Percentiles rank a stretch among this genome's conserved stretches.
These are phyloP conservation scores for Melikaiella ostensackeni DNA, from an alignment of 2,888 invertebrate genomes.

Conservation along the genomic window DNA sequence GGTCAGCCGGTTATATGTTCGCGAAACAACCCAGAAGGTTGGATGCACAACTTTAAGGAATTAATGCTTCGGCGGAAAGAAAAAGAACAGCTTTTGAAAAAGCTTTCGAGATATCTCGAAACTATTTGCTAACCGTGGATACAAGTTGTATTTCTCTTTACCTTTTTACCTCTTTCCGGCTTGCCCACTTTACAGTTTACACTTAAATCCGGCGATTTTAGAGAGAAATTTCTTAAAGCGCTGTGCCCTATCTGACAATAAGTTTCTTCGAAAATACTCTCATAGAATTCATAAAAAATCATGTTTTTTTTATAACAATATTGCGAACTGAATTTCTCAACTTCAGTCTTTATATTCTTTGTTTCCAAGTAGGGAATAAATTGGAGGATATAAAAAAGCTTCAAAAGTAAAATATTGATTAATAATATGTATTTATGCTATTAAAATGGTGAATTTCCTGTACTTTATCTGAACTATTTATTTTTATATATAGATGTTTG, in stretches of 20 bases:
- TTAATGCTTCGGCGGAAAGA: neutral
- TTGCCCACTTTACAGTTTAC: slow-evolving; percentile 22
- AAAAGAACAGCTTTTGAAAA: neutral
- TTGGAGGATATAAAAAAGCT: too few species aligned
- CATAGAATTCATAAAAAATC: neutral
- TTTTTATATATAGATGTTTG: too few species aligned
- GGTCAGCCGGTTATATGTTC: too few species aligned
- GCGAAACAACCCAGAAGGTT: neutral
- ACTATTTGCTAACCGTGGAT: slow-evolving; percentile 19
- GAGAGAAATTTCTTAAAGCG: slow-evolving; percentile 23
- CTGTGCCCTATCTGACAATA: neutral
- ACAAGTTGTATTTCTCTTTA: neutral
- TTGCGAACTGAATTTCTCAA: too few species aligned
- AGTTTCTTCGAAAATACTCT: neutral
- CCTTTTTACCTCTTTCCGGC: neutral
- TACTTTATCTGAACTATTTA: too few species aligned
- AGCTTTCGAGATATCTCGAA: slow-evolving; percentile 6
- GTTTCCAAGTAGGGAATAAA: too few species aligned
- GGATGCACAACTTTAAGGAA: neutral
- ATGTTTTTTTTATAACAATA: too few species aligned
- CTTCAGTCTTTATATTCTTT: too few species aligned
- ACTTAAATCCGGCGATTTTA: slow-evolving; percentile 10
- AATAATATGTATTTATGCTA: too few species aligned
- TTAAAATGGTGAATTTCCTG: too few species aligned
- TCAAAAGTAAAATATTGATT: too few species aligned